Base-by-base conservation (phyloP, 2,888 invertebrate genomes). In the Psococerastis gibbosa region DNA sequence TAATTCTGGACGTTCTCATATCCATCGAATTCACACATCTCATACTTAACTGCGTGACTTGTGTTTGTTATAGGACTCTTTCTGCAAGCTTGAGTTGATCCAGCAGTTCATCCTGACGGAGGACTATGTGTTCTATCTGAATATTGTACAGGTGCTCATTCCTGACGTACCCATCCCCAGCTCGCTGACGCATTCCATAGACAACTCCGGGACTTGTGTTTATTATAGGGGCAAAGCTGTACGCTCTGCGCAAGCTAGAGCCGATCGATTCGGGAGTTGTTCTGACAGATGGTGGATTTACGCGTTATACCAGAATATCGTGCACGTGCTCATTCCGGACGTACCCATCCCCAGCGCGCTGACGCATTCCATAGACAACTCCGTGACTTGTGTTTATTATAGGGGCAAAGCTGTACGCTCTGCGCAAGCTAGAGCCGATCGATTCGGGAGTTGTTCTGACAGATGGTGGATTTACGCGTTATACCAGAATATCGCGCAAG, bases 91-190 rank as follows among this genome's bases (percentile, higher is more conserved):
- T 56, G 68, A 70, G 44, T 76, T 77, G 52, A 78, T 87, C 43
- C 79, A 82, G 57, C 69, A 73, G 44, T 89, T 82, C 68, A 77
- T 89, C 53, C 70, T 76, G 43, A 69, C 70, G 56, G 85, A 89
- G 42, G 94, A 95, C 65, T 79, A 87, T 59, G 74, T 78, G 51
- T 88, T 98, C 64, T 92, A 95, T 66, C 97, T 98, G 66, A 84
- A 85, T 58, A 73, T 95, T 52, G 91, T 95, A 8, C 89, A 94
- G 63, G 82, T 95, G 54, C 73, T 98, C 52, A 83, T 98, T 64
- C 95, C 97, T 15, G 91, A 95, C 65, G 94, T 97, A 41, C 89
- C 91, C 32, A 92, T 94, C 56, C 94, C 94, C 50, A 85, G 89
- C 61, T 79, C 87, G 27, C 69, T 94, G 52, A 95, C 94, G 3